Conservation (phyloP, 2,888 invertebrate genomes). For the Eristalis pertinax region DNA sequence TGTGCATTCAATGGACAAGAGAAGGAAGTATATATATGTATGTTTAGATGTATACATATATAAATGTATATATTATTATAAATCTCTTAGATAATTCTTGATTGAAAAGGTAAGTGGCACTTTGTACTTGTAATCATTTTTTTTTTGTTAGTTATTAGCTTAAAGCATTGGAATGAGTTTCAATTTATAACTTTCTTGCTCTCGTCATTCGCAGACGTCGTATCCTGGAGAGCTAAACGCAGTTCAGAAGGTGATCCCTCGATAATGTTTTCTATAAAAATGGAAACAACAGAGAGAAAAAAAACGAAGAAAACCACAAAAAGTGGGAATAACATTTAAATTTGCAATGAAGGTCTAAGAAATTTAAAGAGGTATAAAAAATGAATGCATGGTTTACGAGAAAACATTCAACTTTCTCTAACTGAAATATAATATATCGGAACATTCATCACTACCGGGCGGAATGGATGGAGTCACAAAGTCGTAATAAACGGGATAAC, state of each 20-base stretch:
- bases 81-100: slow-evolving; percentile 66
- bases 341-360: not conserved
- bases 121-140: slow-evolving; percentile 64
- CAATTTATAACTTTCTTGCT: slow-evolving; percentile 56
- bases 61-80: slow-evolving; percentile 58
- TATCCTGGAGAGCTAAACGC: slow-evolving; percentile 74
- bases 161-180: slow-evolving; percentile 55
- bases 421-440: slow-evolving; percentile 71
- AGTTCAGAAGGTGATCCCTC: slow-evolving; percentile 77
- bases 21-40: slow-evolving; percentile 34
- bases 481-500: slow-evolving; percentile 81
- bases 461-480: slow-evolving; percentile 81
- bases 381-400: not conserved
- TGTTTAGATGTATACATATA: slow-evolving; percentile 1
- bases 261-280: slow-evolving; percentile 59
- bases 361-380: not conserved
- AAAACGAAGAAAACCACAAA: slow-evolving; percentile 57
- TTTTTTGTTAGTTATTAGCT: slow-evolving; percentile 35
- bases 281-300: slow-evolving; percentile 48
- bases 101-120: slow-evolving; percentile 74
- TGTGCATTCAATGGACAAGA: slow-evolving; percentile 71
- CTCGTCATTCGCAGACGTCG: slow-evolving; percentile 41
- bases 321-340: slow-evolving; percentile 48
- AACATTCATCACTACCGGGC: slow-evolving; percentile 80
- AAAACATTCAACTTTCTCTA: slow-evolving; percentile 50